Evolutionary conservation across 2,113 vertebrate species (phyloP).

Genomic region (Hiodon tergisus): DNA sequence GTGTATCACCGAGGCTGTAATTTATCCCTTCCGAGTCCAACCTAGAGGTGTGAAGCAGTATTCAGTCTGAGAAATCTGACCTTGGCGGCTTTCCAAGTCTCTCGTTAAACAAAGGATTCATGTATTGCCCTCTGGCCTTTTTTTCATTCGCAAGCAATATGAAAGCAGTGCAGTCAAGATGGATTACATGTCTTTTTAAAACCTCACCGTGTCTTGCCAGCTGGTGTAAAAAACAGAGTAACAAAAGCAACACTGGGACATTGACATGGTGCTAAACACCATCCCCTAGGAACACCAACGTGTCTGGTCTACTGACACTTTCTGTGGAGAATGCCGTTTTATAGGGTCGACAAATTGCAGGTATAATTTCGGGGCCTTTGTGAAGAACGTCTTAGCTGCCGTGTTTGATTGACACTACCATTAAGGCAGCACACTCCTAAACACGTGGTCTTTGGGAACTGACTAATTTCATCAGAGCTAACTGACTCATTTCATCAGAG

Average conservation of each 20-base stretch:
- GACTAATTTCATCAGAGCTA: too few relatives aligned
- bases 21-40: constrained; percentile 44
- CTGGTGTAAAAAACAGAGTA: constrained; percentile 46
- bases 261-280: constrained; percentile 31
- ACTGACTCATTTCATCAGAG: too few relatives aligned
- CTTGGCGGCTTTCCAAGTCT: constrained; percentile 61
- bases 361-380: constrained; percentile 58
- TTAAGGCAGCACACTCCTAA: background rate
- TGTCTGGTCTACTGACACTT: constrained; percentile 41
- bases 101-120: constrained; percentile 69
- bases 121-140: constrained; percentile 63
- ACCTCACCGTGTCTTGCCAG: constrained; percentile 68
- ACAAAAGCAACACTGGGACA: constrained; percentile 23
- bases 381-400: constrained; percentile 40
- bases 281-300: constrained; percentile 30
- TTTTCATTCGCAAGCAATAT: constrained; percentile 53
- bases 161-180: constrained; percentile 65
- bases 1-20: constrained; percentile 41
- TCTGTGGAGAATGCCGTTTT: constrained; percentile 52
- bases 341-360: constrained; percentile 67
- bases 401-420: constrained; percentile 47
- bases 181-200: constrained; percentile 71
- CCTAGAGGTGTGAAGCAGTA: constrained; percentile 61
- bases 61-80: constrained; percentile 63
- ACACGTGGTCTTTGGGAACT: background rate